Evolutionary conservation across 2,888 invertebrate genomes (phyloP).

Genomic region (Thecophora atra): DNA sequence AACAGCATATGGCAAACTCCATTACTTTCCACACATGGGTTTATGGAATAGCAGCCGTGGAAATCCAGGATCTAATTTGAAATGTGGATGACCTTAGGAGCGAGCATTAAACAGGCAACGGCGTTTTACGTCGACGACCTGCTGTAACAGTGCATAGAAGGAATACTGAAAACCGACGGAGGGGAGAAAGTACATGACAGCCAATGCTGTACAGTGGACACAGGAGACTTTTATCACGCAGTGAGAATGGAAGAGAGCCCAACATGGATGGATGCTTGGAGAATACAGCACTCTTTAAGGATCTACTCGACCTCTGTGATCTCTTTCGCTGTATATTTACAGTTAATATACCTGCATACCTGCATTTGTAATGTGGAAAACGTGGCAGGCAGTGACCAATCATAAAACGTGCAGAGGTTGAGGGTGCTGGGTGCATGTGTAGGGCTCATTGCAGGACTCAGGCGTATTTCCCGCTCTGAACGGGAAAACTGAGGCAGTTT

Average conservation of each 20-base stretch:
- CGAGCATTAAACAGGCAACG: constrained; percentile 14
- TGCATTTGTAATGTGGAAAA: not conserved
- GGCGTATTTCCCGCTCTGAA: constrained; percentile 45
- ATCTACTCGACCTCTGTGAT: not conserved
- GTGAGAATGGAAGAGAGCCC: not conserved
- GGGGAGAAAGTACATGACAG: not conserved
- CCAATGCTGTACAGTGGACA: not conserved
- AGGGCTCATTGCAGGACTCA: constrained; percentile 41
- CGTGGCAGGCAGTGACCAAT: not conserved
- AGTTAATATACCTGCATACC: not conserved
- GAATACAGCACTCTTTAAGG: not conserved
- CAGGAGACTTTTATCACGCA: not conserved
- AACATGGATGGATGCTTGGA: not conserved
- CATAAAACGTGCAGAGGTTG: not conserved
- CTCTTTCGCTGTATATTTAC: constrained; percentile 4
- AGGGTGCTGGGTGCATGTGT: not conserved
- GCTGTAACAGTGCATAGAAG: not conserved
- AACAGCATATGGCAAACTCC: constrained; percentile 23
- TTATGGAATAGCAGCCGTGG: not conserved
- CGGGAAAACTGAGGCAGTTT: constrained; percentile 38
- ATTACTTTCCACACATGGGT: not conserved
- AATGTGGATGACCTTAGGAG: constrained; percentile 11
- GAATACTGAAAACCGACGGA: not conserved
- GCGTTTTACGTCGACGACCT: not conserved
- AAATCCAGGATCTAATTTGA: constrained; percentile 27